Conservation (phyloP, 2,113 vertebrate species). For the Chamaea fasciata region DNA sequence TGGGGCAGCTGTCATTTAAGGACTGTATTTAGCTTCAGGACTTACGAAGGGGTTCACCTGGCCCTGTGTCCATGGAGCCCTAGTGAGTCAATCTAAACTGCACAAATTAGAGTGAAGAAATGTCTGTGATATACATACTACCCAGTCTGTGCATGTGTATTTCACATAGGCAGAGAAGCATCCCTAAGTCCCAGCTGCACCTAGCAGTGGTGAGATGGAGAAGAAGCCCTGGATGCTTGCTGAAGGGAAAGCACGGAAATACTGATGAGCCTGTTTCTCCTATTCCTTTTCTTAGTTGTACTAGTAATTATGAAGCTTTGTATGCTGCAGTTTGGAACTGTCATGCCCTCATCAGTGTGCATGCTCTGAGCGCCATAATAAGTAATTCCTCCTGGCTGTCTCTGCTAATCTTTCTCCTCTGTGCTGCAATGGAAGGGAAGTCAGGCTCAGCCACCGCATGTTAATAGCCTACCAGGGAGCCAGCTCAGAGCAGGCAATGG, state of each 20-base stretch:
- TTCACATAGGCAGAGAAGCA: background rate
- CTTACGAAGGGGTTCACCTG: background rate
- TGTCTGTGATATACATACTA: background rate
- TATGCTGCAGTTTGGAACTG: background rate
- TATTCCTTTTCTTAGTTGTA: slow-evolving; percentile 3
- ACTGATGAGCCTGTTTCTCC: slow-evolving; percentile 12
- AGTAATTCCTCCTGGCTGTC: slow-evolving; percentile 32
- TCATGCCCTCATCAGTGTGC: background rate
- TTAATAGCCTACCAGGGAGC: background rate
- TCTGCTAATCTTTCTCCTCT: slow-evolving; percentile 24
- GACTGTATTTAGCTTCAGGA: background rate
- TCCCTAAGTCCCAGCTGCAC: background rate
- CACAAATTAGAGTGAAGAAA: background rate
- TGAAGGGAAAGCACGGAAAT: background rate
- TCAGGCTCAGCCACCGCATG: background rate
- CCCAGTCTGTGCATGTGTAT: background rate
- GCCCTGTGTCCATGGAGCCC: background rate
- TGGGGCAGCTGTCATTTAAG: background rate
- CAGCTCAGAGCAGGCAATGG: background rate
- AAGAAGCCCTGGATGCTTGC: background rate
- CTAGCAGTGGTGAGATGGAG: background rate
- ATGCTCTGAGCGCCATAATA: background rate
- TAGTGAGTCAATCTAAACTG: background rate
- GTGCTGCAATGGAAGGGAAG: background rate
- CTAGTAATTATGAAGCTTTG: slow-evolving; percentile 27